phyloP scores from a whole-genome alignment of 2,888 invertebrate genomes.

The Cheilosia variabilis region DNA sequence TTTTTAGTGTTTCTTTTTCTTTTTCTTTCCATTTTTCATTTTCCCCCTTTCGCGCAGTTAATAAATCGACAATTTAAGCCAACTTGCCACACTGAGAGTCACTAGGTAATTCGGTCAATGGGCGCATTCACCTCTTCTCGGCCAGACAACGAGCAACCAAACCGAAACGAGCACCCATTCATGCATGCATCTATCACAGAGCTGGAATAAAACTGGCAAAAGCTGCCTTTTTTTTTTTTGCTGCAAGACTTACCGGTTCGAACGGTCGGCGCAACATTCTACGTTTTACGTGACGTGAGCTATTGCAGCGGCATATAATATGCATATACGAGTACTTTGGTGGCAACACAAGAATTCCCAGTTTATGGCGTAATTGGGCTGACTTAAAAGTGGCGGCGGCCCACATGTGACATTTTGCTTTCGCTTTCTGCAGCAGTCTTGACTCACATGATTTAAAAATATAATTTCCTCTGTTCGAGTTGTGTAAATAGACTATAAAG shows the following conservation, averaged over 20 bases:
- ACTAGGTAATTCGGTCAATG: slow-evolving; percentile 73
- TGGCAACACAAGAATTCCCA: slow-evolving; percentile 19
- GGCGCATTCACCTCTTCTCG: slow-evolving; percentile 63
- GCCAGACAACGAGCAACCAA: slow-evolving; percentile 8
- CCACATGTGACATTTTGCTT: slow-evolving; percentile 52
- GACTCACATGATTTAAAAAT: slow-evolving; percentile 8
- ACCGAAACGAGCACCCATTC: slow-evolving; percentile 31
- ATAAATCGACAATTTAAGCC: slow-evolving; percentile 69
- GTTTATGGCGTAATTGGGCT: slow-evolving; percentile 48
- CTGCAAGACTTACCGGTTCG: slow-evolving; percentile 66
- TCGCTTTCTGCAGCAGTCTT: slow-evolving; percentile 46
- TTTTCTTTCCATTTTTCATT: slow-evolving; percentile 4
- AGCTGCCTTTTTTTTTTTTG: slow-evolving; percentile 20
- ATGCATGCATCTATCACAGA: slow-evolving; percentile 35
- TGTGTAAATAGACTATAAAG: not conserved
- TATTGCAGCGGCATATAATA: slow-evolving; percentile 39
- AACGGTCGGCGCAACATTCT: slow-evolving; percentile 55
- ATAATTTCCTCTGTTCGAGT: not conserved
- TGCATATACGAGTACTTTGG: too few species aligned
- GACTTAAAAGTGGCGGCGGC: slow-evolving; percentile 22
- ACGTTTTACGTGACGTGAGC: slow-evolving; percentile 55
- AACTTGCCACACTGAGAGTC: slow-evolving; percentile 63
- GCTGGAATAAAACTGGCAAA: slow-evolving; percentile 5
- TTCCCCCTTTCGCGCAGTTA: slow-evolving; percentile 41
- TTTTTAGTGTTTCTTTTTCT: not conserved